Base-by-base conservation (phyloP, 2,113 vertebrate species). In the Brachionichthys hirsutus region DNA sequence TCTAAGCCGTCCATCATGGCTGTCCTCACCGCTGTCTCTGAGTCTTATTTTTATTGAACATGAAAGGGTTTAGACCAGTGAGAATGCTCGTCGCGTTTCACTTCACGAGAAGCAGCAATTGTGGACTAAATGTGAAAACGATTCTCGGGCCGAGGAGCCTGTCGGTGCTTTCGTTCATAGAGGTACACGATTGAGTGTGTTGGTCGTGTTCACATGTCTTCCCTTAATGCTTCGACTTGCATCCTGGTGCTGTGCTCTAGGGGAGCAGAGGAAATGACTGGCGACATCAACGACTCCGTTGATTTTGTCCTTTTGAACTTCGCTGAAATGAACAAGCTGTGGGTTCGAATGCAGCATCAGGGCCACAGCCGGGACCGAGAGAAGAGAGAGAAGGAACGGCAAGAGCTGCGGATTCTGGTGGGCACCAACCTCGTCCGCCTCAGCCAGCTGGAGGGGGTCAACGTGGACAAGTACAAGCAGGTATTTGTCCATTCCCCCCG, bases 261-360 rank as follows among this genome's bases (percentile, higher is more conserved):
- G 83, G 90, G 44, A 62, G 90, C 94, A 44, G 97, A 98, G 86
- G 95, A 98, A 85, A 95, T 94, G 70, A 99, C 97, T 3, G 97
- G 97, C 0, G 97, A 99, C 43, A 97, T 99, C 67, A 94, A 94
- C 6, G 97, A 99, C 83, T 98, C 97, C 0, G 94, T 99, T 71
- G 97, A 99, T 85, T 99, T 99, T 72, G 94, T 99, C 18, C 92
- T 99, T 15, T 92, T 99, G 52, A 99, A 99, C 90, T 99, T 99
- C 75, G 97, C 97, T 0, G 97, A 98, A 73, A 99, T 99, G 97
- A 99, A 99, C 85, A 99, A 99, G 56, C 89, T 99, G 1, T 98
- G 97, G 97, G 97, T 99, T 70, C 91, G 97, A 24, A 99, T 99
- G 97, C 97, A 98, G 58, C 97, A 99, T 79, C 97, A 99, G 78